Evolutionary conservation across 2,113 vertebrate genomes (phyloP), one percentile per base, ranked within the genome.

Genomic region (Alouatta palliata): DNA sequence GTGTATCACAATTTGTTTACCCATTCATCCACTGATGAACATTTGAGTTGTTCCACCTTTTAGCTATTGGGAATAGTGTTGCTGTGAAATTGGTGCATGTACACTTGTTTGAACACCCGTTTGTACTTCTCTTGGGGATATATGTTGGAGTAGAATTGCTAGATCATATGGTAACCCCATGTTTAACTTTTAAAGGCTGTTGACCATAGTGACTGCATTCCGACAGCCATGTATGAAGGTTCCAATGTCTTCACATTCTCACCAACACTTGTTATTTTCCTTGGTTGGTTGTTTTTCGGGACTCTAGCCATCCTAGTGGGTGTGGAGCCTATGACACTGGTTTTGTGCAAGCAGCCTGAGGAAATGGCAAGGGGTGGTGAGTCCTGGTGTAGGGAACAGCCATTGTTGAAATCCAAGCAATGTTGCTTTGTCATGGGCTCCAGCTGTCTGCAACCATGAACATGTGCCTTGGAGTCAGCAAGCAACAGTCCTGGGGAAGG

Each of bases 311-410:
- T 64, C n/a, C 20, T 32, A 3, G 20, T 1, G n/a, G n/a, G 6
- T 23, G 35, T n/a, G 16, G 85, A 14, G 47, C 6, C 8, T 35
- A 6, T 2, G 80, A 30, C 8, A 2, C 23, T 35, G 64, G 52
- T 37, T 23, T 86, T 25, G 17, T 23, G 23, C 40, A 68, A 56
- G 35, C 43, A 40, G 19, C 71, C 77, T n/a, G 6, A 85, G 94
- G 25, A 73, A 45, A 17, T 4, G n/a, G 70, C 19, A 20, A 13
- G 49, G 0, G 2, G n/a, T 1, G 23, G 70, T 40, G 37, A 68
- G 20, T 10, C 16, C 14, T 16, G 21, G 2, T 21, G n/a, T 45
- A 54, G 35, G 35, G 2, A 70, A 5, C 0, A 21, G 45, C 43
- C 6, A 13, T 37, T 47, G 52, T 19, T n/a, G 81, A 14, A 20